Conservation (phyloP, 2,113 vertebrate species). For the Anguilla japonica region DNA sequence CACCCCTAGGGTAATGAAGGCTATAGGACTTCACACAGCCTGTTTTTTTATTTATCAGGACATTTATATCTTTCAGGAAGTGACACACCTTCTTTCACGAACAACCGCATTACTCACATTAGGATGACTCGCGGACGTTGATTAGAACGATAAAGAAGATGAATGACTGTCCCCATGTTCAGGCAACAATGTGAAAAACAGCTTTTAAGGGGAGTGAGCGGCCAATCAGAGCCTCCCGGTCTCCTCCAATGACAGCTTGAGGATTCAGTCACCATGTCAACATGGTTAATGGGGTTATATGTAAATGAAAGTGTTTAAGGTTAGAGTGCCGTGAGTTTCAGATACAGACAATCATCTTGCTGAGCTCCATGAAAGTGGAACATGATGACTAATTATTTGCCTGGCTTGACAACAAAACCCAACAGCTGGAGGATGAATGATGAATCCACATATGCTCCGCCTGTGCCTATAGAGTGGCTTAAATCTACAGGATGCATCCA, state of each 20-base stretch:
- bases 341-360: neutral
- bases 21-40: neutral
- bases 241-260: conserved; percentile 6
- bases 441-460: neutral
- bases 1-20: neutral
- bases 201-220: neutral
- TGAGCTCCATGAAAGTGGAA: neutral
- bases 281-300: neutral
- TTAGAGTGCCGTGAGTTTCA: neutral
- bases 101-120: neutral
- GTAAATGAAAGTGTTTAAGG: neutral
- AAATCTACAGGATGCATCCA: neutral
- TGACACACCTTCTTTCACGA: neutral
- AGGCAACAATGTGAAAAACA: neutral
- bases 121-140: neutral
- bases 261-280: neutral
- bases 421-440: neutral
- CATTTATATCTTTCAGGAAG: neutral
- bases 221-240: neutral
- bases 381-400: neutral
- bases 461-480: neutral
- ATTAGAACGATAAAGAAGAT: conserved; percentile 11
- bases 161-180: neutral
- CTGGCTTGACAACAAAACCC: neutral
- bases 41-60: neutral